Base-by-base conservation (phyloP, 2,797 vertebrate genomes). In the Phrynocephalus guinanensis region DNA sequence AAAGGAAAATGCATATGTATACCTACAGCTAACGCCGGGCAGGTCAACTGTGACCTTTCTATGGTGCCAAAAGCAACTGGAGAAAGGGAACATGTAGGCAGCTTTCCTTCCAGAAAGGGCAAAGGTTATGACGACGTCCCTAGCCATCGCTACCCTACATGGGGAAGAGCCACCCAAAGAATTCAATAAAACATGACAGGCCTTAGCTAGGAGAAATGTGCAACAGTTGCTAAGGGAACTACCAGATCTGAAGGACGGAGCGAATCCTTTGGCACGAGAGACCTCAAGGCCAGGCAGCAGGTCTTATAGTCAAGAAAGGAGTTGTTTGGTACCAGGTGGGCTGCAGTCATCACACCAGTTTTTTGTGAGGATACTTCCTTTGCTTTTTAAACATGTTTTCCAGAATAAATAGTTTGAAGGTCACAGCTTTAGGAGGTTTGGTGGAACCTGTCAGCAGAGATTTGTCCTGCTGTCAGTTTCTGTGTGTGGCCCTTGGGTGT, bases 111-210 rank as follows among this genome's bases (percentile, higher is more conserved):
- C 82, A 9, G 13, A 86, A 92, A 91, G 82, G 0, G 0, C 82
- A 92, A 73, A 81, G 84, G 89, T 33, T 87, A 88, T 93, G 72
- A 92, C 56, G 13, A 66, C 79, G 93, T 68, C 84, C 84, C 86
- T 70, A 90, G 26, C 82, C 82, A 86, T 72, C 71, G 38, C 84
- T 2, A 78, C 3, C 2, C 10, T 24, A 78, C 8, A n/a, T 4
- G 28, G 5, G 7, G 33, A n/a, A 72, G 18, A 44, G 28, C 7
- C 52, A 16, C 33, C 38, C 66, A 87, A 68, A 56, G 10, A 83
- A 83, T 76, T 84, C 63, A 60, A 44, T 30, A 18, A 24, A 73
- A 50, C 6, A 30, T 15, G 79, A 28, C 26, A 38, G 68, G 44
- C 44, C 77, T 80, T 1, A 8, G 52, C 68, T 33, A 20, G 68